A percentile compares a stretch with the other conserved stretches of the same genome.
These are phyloP conservation scores for Nothura maculosa DNA, from an alignment of 2,797 vertebrate genomes.

Conservation along the genomic window DNA sequence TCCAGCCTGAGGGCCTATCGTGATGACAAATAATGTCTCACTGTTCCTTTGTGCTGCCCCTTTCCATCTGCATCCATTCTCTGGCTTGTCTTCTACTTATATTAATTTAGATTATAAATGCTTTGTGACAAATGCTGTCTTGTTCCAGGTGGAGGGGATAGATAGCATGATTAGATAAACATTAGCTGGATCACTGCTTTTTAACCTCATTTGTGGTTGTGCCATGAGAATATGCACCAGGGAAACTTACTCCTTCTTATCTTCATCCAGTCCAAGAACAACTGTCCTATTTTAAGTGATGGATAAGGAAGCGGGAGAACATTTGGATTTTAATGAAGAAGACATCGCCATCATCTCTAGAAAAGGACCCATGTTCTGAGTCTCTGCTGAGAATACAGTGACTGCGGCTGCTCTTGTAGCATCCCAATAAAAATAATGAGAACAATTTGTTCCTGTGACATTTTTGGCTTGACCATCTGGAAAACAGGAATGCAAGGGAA, in stretches of 20 bases:
- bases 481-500: background rate
- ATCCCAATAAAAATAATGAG: background rate
- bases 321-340: background rate
- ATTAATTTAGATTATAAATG: background rate
- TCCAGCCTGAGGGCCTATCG: background rate
- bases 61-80: background rate
- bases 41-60: background rate
- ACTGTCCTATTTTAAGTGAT: background rate
- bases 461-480: constrained; percentile 40
- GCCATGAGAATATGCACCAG: background rate
- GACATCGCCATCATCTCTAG: background rate
- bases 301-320: background rate
- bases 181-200: background rate
- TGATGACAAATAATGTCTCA: background rate
- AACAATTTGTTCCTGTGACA: constrained; percentile 11
- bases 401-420: constrained; percentile 4
- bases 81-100: background rate
- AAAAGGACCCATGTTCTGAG: background rate
- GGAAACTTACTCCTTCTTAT: background rate
- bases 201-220: background rate
- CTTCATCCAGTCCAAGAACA: background rate
- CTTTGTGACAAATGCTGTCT: background rate
- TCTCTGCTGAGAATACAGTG: background rate
- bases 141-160: background rate
- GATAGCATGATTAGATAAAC: background rate